Base-by-base conservation (phyloP, 2,113 vertebrate genomes). In the Chionodraco myersi region DNA sequence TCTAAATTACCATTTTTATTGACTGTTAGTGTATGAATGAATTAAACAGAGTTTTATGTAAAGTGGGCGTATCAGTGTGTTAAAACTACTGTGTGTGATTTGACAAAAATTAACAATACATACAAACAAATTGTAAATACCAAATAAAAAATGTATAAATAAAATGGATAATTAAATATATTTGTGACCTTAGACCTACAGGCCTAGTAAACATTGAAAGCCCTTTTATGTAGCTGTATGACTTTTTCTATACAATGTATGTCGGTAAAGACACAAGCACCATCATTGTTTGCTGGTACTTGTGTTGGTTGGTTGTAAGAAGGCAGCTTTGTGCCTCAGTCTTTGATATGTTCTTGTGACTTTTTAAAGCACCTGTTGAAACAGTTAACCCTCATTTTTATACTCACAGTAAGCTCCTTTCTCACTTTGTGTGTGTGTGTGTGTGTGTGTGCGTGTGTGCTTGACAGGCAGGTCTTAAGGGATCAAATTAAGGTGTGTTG, bases 301-400 rank as follows among this genome's bases (percentile, higher is more conserved):
- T 59, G 80, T 86, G 61, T 67, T 48, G 54, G 69, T 80, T 62
- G 65, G 72, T 82, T 90, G 83, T 80, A 30, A 86, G 86, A 74
- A 86, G 91, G 92, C 93, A 91, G 87, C 77, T 93, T 91, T 87
- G 83, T 89, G 90, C 91, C 90, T 88, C 79, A 6, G 67, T 89
- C 77, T 92, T 92, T 91, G 71, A 90, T 89, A 92, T 91, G 84
- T 88, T 86, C 77, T 80, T 58, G 82, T 89, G 89, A 91, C 73
- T 85, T 92, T 91, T 91, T 81, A 49, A 86, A 79, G 52, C 82
- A 83, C 78, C 49, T 36, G 70, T 89, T 44, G 62, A 80, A 87
- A 80, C 52, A 34, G 61, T 76, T 34, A 66, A 67, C 72, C 61
- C 75, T 80, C 30, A 13, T 75, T 86, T 86, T 83, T 83, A 64